phyloP scores from a whole-genome alignment of 2,113 vertebrate genomes.

The Spea multiplicata region DNA sequence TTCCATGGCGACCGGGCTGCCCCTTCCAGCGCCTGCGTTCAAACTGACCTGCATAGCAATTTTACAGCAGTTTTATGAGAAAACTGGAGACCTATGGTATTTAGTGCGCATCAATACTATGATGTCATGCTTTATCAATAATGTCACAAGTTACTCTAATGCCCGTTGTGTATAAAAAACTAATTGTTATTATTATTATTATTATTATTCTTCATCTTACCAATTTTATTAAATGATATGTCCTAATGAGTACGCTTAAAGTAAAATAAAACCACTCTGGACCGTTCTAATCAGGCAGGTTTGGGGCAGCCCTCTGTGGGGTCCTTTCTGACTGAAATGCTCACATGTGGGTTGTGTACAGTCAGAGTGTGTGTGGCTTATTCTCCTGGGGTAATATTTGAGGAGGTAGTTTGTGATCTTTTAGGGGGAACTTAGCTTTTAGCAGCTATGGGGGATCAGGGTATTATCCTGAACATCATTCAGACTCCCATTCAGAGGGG shows the following conservation, averaged over 20 bases:
- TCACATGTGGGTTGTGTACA: conserved; percentile 3
- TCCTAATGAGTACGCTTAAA: too few species aligned
- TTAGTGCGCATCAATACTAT: too few species aligned
- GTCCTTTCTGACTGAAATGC: neutral
- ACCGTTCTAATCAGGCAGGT: neutral
- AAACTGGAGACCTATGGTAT: too few species aligned
- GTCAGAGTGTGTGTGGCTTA: neutral
- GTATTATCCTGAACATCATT: conserved; percentile 43
- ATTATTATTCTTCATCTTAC: too few species aligned
- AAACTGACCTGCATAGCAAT: neutral
- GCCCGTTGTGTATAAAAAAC: too few species aligned
- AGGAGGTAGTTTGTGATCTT: neutral
- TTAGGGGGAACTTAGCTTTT: neutral
- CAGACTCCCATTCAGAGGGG: neutral
- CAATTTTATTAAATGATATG: too few species aligned
- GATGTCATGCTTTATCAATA: too few species aligned
- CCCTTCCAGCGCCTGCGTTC: neutral
- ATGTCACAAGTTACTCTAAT: too few species aligned
- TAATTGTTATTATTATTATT: too few species aligned
- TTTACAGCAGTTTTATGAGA: neutral
- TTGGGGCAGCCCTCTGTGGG: accelerated
- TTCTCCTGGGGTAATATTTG: neutral
- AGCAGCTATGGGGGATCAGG: conserved; percentile 49
- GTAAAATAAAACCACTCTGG: too few species aligned
- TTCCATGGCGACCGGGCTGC: conserved; percentile 51